A percentile compares a stretch with the other conserved stretches of the same genome.
Conservation (phyloP, 1,140 invertebrate genomes). For the Euura lappo region DNA sequence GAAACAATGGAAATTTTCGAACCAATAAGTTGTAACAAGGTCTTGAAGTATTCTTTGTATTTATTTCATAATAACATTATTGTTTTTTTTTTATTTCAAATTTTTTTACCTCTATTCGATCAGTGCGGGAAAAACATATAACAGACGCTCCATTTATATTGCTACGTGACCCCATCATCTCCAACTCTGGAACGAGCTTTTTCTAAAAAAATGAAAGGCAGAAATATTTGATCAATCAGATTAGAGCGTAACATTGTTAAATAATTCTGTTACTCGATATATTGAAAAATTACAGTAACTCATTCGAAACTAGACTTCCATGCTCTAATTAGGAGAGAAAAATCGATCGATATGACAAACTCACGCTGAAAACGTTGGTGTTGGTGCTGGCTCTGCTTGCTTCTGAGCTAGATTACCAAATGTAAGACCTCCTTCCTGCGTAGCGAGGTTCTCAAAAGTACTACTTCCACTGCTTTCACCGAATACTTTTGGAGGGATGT, state of each 20-base stretch:
- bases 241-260: too few species aligned
- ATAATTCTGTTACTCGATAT: not conserved
- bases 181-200: constrained; percentile 56
- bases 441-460: constrained; percentile 52
- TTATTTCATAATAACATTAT: too few species aligned
- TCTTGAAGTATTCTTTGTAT: too few species aligned
- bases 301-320: too few species aligned
- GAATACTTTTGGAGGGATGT: constrained; percentile 49
- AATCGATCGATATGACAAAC: not conserved
- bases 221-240: too few species aligned
- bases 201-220: constrained; percentile 36
- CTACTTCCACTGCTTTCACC: constrained; percentile 38
- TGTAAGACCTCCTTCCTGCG: constrained; percentile 48
- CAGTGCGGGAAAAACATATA: too few species aligned
- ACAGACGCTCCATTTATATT: not conserved
- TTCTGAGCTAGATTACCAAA: constrained; percentile 56
- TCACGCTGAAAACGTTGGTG: constrained; percentile 49
- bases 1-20: too few species aligned
- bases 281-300: constrained; percentile 1
- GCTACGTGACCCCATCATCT: constrained; percentile 29
- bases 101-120: too few species aligned
- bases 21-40: too few species aligned
- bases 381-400: constrained; percentile 43
- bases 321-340: not conserved
- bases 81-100: too few species aligned